Conservation (phyloP, 2,888 invertebrate genomes). For the Erebia ligea region DNA sequence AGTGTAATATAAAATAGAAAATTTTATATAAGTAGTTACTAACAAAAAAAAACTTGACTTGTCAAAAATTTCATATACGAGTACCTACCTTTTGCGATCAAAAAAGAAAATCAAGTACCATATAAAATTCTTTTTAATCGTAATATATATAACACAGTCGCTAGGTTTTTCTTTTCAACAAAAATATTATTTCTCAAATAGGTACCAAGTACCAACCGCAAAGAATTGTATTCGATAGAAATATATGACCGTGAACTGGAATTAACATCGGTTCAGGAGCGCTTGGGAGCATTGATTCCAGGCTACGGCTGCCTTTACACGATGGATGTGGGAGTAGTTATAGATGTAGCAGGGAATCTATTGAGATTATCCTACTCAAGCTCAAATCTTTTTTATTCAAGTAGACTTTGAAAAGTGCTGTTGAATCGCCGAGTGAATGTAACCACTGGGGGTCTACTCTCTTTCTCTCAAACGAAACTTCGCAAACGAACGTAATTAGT, state of each 20-base stretch:
- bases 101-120: background rate
- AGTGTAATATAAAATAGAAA: too few species aligned
- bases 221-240: constrained; percentile 11
- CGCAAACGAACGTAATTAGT: too few species aligned
- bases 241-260: constrained; percentile 25
- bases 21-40: too few species aligned
- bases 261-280: constrained; percentile 22
- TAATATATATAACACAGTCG: background rate
- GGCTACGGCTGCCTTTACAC: background rate
- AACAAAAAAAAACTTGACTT: background rate
- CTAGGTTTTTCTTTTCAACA: background rate
- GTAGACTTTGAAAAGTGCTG: too few species aligned
- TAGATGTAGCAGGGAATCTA: too few species aligned
- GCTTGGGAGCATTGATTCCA: constrained; percentile 16
- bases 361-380: too few species aligned
- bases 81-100: too few species aligned
- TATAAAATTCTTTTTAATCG: background rate
- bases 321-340: background rate
- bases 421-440: too few species aligned
- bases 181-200: background rate
- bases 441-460: too few species aligned
- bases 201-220: constrained; percentile 1
- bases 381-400: too few species aligned
- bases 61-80: background rate
- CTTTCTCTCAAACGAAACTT: too few species aligned